Evolutionary conservation across 2,888 invertebrate species (phyloP), one percentile per base, ranked within the genome.

Genomic region (Zootermopsis nevadensis): DNA sequence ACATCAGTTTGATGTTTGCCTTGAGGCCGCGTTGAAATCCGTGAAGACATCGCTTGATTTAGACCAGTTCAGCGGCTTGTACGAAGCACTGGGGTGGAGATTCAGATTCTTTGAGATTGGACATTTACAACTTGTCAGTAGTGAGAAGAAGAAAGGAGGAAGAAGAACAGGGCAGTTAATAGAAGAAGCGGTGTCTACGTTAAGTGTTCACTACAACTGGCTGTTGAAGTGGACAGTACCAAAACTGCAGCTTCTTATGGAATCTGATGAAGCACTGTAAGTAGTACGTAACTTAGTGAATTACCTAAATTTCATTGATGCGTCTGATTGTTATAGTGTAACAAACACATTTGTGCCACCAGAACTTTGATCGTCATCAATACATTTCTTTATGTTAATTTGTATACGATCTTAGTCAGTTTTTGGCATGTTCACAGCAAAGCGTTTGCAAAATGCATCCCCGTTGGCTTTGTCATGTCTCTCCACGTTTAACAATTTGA

Each of bases 121-220:
- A 31, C 88, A 89, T 10, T 82, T 86, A 19, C 84, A 86, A 15
- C 83, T 89, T 72, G 88, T 89, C 90, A 85, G 22, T 24, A 74
- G 12, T 42, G 33, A 38, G 2, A 22, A 22, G 19, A 24, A 74
- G 24, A 35, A 74, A n/a, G 22, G 12, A 24, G 33, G 74, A 4
- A n/a, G 31, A 19, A 33, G 19, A 74, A 38, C 60, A 90, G 84
- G 27, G 31, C 80, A 35, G 82, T 0, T 85, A 24, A 83, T 84
- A 15, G 90, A 92, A 80, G 92, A 93, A 84, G 89, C 93, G 1
- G 89, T 93, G 69, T 92, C 93, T n/a, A 90, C 93, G 80, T 87
- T 96, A 0, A 91, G 92, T 85, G 90, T 95, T 22, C 95, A 96
- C 87, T 94, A 93, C 86, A 94, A 93, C 88, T 96, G 96, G 96